Base-by-base conservation (phyloP, 2,113 vertebrate species). In the Scytalopus superciliaris region DNA sequence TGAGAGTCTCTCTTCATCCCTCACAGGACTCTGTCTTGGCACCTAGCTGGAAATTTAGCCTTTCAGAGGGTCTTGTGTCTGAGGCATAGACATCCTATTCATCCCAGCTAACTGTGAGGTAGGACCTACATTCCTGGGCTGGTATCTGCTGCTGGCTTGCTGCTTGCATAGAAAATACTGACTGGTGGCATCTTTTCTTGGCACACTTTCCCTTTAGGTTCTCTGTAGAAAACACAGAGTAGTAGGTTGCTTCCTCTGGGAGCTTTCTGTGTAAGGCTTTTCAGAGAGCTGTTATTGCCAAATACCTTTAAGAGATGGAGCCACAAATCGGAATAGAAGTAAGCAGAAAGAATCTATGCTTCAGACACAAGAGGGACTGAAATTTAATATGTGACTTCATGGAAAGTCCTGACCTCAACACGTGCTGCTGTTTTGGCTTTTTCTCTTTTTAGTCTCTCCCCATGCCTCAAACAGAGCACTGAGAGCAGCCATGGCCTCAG, bases 71-170 rank as follows among this genome's bases (percentile, higher is more conserved):
- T 47, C 16, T 39, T 35, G 31, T 33, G 39, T 47, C 14, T 42
- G 49, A 57, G 57, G 47, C 52, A 44, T 14, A 68, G 50, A 28
- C 8, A 21, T 31, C 10, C 52, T 1, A 1, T 31, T 40, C 68
- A 44, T 21, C 25, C 21, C 19, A 77, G 80, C 25, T 66, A n/a
- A 8, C n/a, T 0, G 0, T 23, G 45, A 67, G 45, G 28, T 6
- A 55, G 30, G 37, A 35, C 13, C 5, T 6, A 4, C 0, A 0
- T 44, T 40, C 3, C 6, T 73, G 35, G 42, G 11, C 14, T 49
- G 0, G 2, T 44, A 11, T 52, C 60, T 83, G 45, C n/a, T 86
- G 27, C 49, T 85, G 62, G 11, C 31, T 82, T 31, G 21, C 35
- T 53, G 28, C 62, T 62, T 0, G 0, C 5, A 2, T 17, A 22